Evolutionary conservation across 2,797 vertebrate genomes (phyloP).

Genomic region (Sylvia borin): DNA sequence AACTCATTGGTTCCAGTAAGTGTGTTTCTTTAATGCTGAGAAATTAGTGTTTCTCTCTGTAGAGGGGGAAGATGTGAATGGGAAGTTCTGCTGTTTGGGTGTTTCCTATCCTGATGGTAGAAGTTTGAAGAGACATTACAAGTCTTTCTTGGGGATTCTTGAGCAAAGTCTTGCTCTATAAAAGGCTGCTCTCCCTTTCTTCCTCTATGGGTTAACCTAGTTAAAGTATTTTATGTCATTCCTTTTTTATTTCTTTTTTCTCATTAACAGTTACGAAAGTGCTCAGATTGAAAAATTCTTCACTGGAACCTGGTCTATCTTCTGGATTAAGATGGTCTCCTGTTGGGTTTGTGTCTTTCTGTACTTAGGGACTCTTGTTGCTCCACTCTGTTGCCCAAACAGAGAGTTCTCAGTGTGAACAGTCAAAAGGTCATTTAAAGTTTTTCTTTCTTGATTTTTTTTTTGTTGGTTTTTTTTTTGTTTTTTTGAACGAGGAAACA

Average conservation of each 20-base stretch:
- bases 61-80: not conserved
- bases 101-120: not conserved
- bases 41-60: not conserved
- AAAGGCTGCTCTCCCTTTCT: not conserved
- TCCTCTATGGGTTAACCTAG: not conserved
- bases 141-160: not conserved
- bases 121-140: not conserved
- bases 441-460: not conserved
- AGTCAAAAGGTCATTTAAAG: not conserved
- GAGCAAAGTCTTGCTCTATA: not conserved
- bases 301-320: constrained; percentile 90
- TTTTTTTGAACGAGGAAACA: not conserved
- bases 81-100: not conserved
- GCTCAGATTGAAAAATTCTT: constrained; percentile 92
- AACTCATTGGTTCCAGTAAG: constrained; percentile 99
- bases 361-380: constrained; percentile 89
- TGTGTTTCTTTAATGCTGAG: constrained; percentile 9
- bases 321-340: constrained; percentile 97
- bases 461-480: no score
- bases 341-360: constrained; percentile 92
- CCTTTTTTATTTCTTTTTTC: not conserved
- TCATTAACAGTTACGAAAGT: constrained; percentile 82
- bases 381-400: constrained; percentile 88
- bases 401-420: constrained; percentile 87
- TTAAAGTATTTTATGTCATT: not conserved